A percentile compares a stretch with the other conserved stretches of the same genome.
Evolutionary conservation across 2,113 vertebrate genomes (phyloP).

Genomic region (Python bivittatus): DNA sequence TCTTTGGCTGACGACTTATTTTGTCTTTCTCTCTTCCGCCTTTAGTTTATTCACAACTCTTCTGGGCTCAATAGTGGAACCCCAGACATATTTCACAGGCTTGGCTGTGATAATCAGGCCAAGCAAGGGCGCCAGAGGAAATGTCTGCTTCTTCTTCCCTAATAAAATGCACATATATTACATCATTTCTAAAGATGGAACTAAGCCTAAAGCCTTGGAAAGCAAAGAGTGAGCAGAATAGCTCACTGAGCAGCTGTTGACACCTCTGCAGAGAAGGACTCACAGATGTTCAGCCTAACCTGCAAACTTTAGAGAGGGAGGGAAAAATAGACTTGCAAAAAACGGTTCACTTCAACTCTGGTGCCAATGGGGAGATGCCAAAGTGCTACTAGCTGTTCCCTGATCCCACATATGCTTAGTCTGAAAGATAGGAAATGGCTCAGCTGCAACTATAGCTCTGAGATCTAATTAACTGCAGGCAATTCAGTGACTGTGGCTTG

Average conservation of each 20-base stretch:
- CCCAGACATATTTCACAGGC: not conserved
- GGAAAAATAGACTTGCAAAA: not conserved
- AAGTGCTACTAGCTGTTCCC: not conserved
- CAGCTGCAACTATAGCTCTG: slow-evolving; percentile 44
- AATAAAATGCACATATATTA: not conserved
- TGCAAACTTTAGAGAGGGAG: not conserved
- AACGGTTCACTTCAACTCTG: not conserved
- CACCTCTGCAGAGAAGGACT: not conserved
- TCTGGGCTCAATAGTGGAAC: not conserved
- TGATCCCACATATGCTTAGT: not conserved
- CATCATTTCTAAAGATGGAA: not conserved
- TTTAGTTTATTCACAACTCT: not conserved
- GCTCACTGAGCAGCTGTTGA: not conserved
- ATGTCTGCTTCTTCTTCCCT: rapidly evolving
- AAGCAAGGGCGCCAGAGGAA: not conserved
- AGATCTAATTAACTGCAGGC: slow-evolving; percentile 32
- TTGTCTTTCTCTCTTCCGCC: not conserved
- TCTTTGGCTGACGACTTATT: not conserved
- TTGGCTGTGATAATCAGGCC: slow-evolving; percentile 11
- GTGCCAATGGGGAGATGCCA: not conserved
- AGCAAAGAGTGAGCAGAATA: not conserved
- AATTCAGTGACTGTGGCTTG: slow-evolving; percentile 22
- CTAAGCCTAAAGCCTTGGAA: not conserved
- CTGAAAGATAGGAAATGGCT: slow-evolving; percentile 47
- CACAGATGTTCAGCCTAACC: not conserved